Percentiles rank a stretch among this genome's conserved stretches.
Conservation (phyloP, 2,888 invertebrate species). For the Plagodis dolabraria region DNA sequence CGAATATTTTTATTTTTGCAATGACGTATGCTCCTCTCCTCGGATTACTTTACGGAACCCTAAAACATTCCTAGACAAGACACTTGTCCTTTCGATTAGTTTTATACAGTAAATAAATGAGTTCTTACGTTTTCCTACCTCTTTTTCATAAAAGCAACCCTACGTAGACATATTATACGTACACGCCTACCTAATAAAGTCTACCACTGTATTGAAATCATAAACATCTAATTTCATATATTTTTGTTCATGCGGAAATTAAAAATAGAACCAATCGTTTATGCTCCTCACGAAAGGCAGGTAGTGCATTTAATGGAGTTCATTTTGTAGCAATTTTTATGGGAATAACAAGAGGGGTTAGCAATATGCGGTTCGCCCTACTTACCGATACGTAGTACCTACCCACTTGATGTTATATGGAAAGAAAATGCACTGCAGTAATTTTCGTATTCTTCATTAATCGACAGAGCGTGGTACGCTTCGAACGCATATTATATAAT, state of each 20-base stretch:
- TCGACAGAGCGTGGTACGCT: neutral
- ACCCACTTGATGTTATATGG: conserved; percentile 1
- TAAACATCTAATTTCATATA: conserved; percentile 1
- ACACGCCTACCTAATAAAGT: neutral
- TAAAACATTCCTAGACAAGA: too few relatives aligned
- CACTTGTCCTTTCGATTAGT: too few relatives aligned
- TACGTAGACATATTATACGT: too few relatives aligned
- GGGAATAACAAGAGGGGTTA: conserved; percentile 19
- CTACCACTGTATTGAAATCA: conserved; percentile 3
- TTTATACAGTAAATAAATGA: too few relatives aligned
- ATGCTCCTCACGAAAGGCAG: conserved; percentile 10
- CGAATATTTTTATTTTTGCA: too few relatives aligned
- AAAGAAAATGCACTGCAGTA: conserved; percentile 3
- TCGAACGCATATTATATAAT: too few relatives aligned
- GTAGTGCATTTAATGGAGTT: conserved; percentile 24
- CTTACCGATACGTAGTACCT: neutral
- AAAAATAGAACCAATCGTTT: conserved; percentile 4
- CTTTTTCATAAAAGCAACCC: too few relatives aligned
- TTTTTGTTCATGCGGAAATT: conserved; percentile 3
- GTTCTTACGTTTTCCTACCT: too few relatives aligned
- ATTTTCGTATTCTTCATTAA: conserved; percentile 6
- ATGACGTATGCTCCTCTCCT: too few relatives aligned
- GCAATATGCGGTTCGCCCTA: conserved; percentile 19
- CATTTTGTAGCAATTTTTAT: conserved; percentile 22
- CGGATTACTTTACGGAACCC: too few relatives aligned